Evolutionary conservation across 1,140 invertebrate species (phyloP), one percentile per base, ranked within the genome.

Genomic region (Ericerus pela): DNA sequence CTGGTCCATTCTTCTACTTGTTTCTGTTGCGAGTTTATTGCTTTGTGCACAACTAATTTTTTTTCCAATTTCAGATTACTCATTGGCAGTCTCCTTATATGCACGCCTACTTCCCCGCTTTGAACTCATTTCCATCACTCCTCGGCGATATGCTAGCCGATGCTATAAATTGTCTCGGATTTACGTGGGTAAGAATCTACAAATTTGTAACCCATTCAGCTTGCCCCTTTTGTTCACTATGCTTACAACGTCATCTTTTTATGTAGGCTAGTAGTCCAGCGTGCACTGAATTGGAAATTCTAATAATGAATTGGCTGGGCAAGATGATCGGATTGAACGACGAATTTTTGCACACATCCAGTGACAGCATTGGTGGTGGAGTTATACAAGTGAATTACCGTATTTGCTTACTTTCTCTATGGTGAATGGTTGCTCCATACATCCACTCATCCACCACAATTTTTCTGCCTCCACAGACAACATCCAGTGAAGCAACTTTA

Each of bases 1-100:
- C n/a, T n/a, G n/a, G n/a, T n/a, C n/a, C n/a, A n/a, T n/a, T n/a
- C n/a, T n/a, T n/a, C n/a, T n/a, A n/a, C n/a, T n/a, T n/a, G n/a
- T n/a, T n/a, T n/a, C n/a, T n/a, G n/a, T n/a, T n/a, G n/a, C n/a
- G n/a, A n/a, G n/a, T n/a, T n/a, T n/a, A n/a, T n/a, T n/a, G n/a
- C n/a, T n/a, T n/a, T n/a, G n/a, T n/a, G n/a, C n/a, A n/a, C n/a
- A n/a, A n/a, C n/a, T n/a, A n/a, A n/a, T n/a, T n/a, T n/a, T n/a
- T 10, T 14, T 10, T 28, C 20, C 26, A 26, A 6, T 56, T 67
- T 18, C 55, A 79, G 78, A 70, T 79, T 1, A 95, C 92, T 3
- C 93, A 96, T 66, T 97, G 94, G 94, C 92, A 96, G 69, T 86
- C 82, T 68, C 88, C 88, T 0, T 83, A 96, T 60, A 99, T 99